A percentile compares a stretch with the other conserved stretches of the same genome.
These are phyloP conservation scores for Parnassius apollo DNA, from an alignment of 2,888 invertebrate species.

Conservation along the genomic window DNA sequence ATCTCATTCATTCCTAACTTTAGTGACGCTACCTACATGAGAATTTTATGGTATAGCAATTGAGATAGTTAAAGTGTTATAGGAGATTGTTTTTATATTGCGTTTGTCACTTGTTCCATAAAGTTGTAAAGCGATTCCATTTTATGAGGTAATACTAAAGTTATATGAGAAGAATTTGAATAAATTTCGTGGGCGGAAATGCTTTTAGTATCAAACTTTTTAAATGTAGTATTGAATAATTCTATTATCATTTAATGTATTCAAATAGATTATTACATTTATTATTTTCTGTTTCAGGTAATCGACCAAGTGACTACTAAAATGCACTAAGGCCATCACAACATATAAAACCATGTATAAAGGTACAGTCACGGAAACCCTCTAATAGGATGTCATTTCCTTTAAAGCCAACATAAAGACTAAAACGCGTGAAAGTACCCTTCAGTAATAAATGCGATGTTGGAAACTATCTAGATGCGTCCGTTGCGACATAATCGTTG, in stretches of 20 bases:
- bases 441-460: slow-evolving; percentile 40
- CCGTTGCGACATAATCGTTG: slow-evolving; percentile 37
- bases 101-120: slow-evolving; percentile 34
- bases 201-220: not conserved
- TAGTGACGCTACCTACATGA: slow-evolving; percentile 32
- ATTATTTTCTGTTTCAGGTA: slow-evolving; percentile 45
- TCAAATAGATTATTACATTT: slow-evolving; percentile 6
- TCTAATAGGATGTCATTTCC: slow-evolving; percentile 36
- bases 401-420: slow-evolving; percentile 41
- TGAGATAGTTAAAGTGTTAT: slow-evolving; percentile 36
- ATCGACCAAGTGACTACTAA: slow-evolving; percentile 26
- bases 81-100: slow-evolving; percentile 26
- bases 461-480: slow-evolving; percentile 36
- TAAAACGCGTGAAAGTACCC: slow-evolving; percentile 39
- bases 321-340: not conserved
- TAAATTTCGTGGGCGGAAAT: slow-evolving; percentile 9
- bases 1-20: slow-evolving; percentile 28
- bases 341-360: slow-evolving; percentile 14
- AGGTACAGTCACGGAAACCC: slow-evolving; percentile 30
- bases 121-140: slow-evolving; percentile 20
- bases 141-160: slow-evolving; percentile 19
- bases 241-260: not conserved
- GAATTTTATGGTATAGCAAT: slow-evolving; percentile 35
- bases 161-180: slow-evolving; percentile 14
- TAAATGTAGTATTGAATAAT: not conserved